Conservation (phyloP, 35 echinoderm and acorn worm genomes). For the Lytechinus pictus region DNA sequence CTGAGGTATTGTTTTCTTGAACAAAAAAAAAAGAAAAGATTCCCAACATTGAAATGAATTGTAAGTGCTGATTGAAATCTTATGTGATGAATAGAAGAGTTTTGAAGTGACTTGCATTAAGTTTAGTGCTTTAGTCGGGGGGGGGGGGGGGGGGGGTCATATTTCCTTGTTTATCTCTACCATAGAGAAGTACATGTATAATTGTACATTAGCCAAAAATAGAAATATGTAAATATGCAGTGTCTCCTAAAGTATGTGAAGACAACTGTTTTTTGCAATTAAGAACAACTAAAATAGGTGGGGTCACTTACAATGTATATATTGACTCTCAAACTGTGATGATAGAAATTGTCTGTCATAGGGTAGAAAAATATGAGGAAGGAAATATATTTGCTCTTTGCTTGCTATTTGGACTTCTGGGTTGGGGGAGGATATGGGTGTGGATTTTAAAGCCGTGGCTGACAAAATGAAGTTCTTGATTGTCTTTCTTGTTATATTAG, state of each 20-base stretch:
- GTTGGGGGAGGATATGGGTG: not conserved
- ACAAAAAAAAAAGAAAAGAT: not conserved
- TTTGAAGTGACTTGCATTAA: not conserved
- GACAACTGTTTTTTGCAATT: not conserved
- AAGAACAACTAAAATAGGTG: not conserved
- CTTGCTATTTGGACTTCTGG: not conserved
- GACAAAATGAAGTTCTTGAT: not conserved
- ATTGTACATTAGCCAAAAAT: not conserved
- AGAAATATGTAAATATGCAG: not conserved
- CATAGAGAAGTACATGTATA: not conserved
- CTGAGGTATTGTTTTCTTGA: not conserved
- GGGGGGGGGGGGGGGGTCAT: not conserved
- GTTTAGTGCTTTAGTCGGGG: no score
- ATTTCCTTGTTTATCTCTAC: not conserved
- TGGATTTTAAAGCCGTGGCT: not conserved
- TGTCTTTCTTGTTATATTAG: no score
- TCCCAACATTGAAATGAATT: not conserved
- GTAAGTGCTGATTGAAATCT: not conserved
- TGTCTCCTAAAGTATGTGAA: not conserved
- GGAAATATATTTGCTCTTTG: not conserved
- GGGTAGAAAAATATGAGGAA: not conserved
- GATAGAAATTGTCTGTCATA: not conserved
- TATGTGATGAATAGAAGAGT: not conserved
- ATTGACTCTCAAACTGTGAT: not conserved
- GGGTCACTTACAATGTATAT: constrained; percentile 11